A percentile compares a stretch with the other conserved stretches of the same genome.
Evolutionary conservation across 2,113 vertebrate species (phyloP).

Genomic region (Galbula dea): DNA sequence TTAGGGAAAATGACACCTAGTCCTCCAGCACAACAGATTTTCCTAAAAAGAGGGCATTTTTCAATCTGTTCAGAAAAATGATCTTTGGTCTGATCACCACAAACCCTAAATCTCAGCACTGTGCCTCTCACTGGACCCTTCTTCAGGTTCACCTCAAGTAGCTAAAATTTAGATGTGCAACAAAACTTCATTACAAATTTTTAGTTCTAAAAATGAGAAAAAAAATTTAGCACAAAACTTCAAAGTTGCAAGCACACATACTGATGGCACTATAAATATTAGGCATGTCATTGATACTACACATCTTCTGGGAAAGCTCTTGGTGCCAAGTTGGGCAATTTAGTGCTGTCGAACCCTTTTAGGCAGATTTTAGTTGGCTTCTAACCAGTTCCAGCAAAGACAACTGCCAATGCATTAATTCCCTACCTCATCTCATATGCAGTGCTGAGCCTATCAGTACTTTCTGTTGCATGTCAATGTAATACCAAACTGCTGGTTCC

Average conservation of each 20-base stretch:
- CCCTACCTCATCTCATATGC: constrained; percentile 70
- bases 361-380: constrained; percentile 77
- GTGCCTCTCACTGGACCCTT: background rate
- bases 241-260: constrained; percentile 62
- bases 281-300: constrained; percentile 67
- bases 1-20: background rate
- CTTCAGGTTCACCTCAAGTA: background rate
- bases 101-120: background rate
- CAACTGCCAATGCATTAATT: constrained; percentile 73
- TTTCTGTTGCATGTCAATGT: constrained; percentile 67
- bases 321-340: constrained; percentile 72
- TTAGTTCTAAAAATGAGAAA: background rate
- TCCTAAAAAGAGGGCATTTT: constrained; percentile 7
- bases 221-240: constrained; percentile 21
- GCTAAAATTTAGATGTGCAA: background rate
- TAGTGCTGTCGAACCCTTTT: constrained; percentile 73
- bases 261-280: constrained; percentile 70
- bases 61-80: constrained; percentile 3
- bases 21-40: constrained; percentile 36
- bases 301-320: constrained; percentile 68
- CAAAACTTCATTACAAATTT: constrained; percentile 10
- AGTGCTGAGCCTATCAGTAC: constrained; percentile 60
- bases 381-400: constrained; percentile 74
- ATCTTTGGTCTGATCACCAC: background rate
- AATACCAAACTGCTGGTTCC: constrained; percentile 60